Base-by-base conservation (phyloP, 2,113 vertebrate species). In the Aramus guarauna region DNA sequence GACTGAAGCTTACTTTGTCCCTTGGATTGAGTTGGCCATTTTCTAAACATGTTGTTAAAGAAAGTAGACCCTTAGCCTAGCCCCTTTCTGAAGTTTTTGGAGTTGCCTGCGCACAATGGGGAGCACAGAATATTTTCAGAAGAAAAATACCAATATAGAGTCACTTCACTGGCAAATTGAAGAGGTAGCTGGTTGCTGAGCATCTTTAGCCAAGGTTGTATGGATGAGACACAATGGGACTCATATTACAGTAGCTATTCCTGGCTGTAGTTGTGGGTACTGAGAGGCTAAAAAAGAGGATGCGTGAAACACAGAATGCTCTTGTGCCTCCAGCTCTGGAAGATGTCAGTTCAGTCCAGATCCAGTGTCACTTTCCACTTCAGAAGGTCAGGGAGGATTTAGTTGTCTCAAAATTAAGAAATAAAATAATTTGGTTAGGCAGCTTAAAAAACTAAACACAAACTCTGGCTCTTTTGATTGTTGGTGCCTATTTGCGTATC, bases 401-500 rank as follows among this genome's bases (percentile, higher is more conserved):
- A 60, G n/a, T 83, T 32, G 26, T 52, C 24, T 13, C 64, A 86
- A 43, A 85, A 74, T 76, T 58, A 72, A 60, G 43, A 96, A 94
- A 89, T 66, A 41, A 55, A 97, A 97, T 19, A 92, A 81, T 72
- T 55, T 96, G 13, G 8, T 80, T 85, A 55, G 16, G 43, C 30
- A 67, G 88, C 30, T 72, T 47, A 67, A 96, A 90, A 95, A 86
- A 88, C 8, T 36, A 50, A 90, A 50, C 53, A 36, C 5, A 68
- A 60, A 64, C 27, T 97, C 88, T 94, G 85, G 7, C 55, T 95
- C 80, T 95, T 96, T 82, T 94, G 64, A 84, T 74, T 94, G 69
- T 91, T 92, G 91, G 78, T 89, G 66, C 74, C 36, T 76, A 56
- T 72, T 85, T 85, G 26, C 67, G 37, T 95, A 72, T 91, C 89